These are phyloP conservation scores for Lathronympha strigana DNA, from an alignment of 2,888 invertebrate species.

Conservation along the genomic window DNA sequence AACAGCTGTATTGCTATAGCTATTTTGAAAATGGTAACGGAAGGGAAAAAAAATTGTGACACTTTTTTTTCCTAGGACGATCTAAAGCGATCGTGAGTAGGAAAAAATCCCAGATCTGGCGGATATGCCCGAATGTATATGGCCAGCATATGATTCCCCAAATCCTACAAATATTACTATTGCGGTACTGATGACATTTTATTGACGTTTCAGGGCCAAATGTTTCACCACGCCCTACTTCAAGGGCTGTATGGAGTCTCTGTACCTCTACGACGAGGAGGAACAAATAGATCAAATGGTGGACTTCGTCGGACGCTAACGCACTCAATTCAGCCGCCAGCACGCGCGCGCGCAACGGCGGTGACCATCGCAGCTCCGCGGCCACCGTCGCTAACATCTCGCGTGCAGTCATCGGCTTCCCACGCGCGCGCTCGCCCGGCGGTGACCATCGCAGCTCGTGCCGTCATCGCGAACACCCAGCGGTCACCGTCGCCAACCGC, in stretches of 20 bases:
- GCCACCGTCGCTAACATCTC: neutral
- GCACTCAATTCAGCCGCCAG: conserved; percentile 63
- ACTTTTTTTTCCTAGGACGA: no score
- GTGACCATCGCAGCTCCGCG: neutral
- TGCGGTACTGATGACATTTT: conserved; percentile 23
- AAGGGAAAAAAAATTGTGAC: no score
- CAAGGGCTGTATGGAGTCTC: conserved; percentile 91
- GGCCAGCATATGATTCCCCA: no score
- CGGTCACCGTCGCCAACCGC: neutral
- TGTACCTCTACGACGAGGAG: conserved; percentile 90
- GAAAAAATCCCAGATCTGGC: no score
- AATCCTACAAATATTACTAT: neutral
- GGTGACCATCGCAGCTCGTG: neutral
- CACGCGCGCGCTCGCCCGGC: conserved; percentile 48
- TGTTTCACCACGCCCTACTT: conserved; percentile 92
- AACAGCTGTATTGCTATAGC: no score
- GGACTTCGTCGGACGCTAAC: conserved; percentile 88
- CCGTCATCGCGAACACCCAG: no score
- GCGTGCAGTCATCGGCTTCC: no score
- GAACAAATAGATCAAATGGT: conserved; percentile 91
- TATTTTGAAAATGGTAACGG: no score
- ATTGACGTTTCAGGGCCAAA: conserved; percentile 86
- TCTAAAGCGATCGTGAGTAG: no score
- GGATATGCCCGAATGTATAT: no score
- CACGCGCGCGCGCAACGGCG: conserved; percentile 47